These are phyloP conservation scores for Limanda limanda DNA, from an alignment of 2,113 vertebrate species.

Conservation along the genomic window DNA sequence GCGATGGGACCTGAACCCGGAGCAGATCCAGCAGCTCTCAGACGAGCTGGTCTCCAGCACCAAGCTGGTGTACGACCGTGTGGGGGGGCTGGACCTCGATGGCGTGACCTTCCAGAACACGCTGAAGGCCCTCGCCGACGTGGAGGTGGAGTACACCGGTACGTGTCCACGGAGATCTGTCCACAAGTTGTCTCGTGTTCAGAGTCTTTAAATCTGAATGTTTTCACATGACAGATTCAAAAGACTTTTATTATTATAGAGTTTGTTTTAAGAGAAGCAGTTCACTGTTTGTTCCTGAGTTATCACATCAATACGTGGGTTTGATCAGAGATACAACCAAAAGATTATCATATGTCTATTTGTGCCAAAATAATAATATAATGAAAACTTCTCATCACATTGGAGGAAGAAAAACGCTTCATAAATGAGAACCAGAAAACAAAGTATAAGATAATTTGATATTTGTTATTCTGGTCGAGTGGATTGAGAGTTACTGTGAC, in stretches of 20 bases:
- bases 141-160: conserved; percentile 96
- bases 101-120: conserved; percentile 89
- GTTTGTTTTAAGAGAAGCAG: neutral
- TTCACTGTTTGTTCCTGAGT: too few relatives aligned
- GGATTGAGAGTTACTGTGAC: too few relatives aligned
- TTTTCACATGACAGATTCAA: neutral
- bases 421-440: too few relatives aligned
- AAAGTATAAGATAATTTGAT: too few relatives aligned
- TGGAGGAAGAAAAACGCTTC: too few relatives aligned
- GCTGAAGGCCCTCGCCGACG: conserved; percentile 89
- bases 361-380: neutral
- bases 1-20: conserved; percentile 89
- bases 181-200: neutral
- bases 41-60: conserved; percentile 86
- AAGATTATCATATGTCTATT: too few relatives aligned
- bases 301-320: too few relatives aligned
- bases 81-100: conserved; percentile 83
- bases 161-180: neutral
- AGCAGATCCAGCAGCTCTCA: conserved; percentile 84
- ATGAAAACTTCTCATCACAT: neutral
- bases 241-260: too few relatives aligned
- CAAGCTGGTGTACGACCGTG: conserved; percentile 90
- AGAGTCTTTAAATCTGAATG: neutral
- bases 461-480: too few relatives aligned
- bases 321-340: neutral